Evolutionary conservation across 2,888 invertebrate species (phyloP), one percentile per base, ranked within the genome.

Genomic region (Stictocephala bisonia): DNA sequence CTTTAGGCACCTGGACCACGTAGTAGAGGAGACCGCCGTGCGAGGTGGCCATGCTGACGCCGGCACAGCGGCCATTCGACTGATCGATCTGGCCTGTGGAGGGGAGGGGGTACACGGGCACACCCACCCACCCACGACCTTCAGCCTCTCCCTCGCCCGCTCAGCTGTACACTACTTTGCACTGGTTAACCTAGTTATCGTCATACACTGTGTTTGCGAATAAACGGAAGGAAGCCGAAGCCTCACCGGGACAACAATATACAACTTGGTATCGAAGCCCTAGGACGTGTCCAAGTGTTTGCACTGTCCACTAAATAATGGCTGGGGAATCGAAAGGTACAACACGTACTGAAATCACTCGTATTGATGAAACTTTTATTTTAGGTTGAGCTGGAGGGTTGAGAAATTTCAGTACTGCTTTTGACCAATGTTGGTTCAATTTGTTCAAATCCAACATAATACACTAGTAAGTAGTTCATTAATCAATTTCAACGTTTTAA

Each of bases 11-110:
- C 83, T 88, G 88, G 79, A 90, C 89, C 80, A 90, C 89, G 83
- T 91, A 91, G 84, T 90, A 91, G 77, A 91, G 85, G 81, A 90
- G 87, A 81, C 90, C 90, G 80, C 90, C 90, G 84, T 90, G 90
- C 11, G 80, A 79, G 29, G 77, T 78, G 75, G 80, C 75, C 80
- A 80, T 78, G 71, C 79, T 68, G 18, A 68, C 48, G 48, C 44
- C 48, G 35, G 24, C 20, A 3, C 20, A 13, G 27, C 44, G 29
- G 15, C 50, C 27, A 24, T 3, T 11, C n/a, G 48, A 48, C 22
- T 26, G 51, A 26, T 22, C 22, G 35, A 44, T 50, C 20, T n/a
- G n/a, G 41, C 20, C 35, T 35, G 15, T 48, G 35, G 26, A 64
- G 22, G 20, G 9, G 35, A 31, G 35, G 22, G 31, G 40, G 27